Base-by-base conservation (phyloP, 2,113 vertebrate genomes). In the Elephas maximus region DNA sequence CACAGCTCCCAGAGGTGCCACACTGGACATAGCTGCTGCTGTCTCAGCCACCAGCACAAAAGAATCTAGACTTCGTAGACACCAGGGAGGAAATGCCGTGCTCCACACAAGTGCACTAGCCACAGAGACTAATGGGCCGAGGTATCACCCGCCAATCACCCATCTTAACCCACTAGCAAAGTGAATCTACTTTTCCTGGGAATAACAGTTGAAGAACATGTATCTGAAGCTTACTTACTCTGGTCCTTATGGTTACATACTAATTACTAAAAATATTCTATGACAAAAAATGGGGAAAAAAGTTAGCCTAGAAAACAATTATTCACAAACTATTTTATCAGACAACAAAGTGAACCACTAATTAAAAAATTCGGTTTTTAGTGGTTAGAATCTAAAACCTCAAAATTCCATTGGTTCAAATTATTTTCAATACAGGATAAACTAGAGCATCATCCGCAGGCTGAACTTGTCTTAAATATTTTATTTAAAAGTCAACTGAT, bases 341-440 rank as follows among this genome's bases (percentile, higher is more conserved):
- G 85, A 77, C 15, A 81, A 67, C 57, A 91, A 90, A 95, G 96
- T 45, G 17, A 95, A 86, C 41, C 26, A 37, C 76, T 88, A 57
- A 91, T 71, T 88, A 71, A 73, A 94, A 97, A 88, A 69, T 21
- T 77, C 86, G 62, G 45, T 96, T 96, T 97, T 86, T 88, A 85
- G 11, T 45, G 48, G 88, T 71, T 26, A 92, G 48, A 76, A 26
- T 76, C 53, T 65, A n/a, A 95, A 94, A 73, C 78, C 76, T 76
- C n/a, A 63, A 83, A 86, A 91, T 77, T 28, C 53, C 30, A 57
- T 26, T 82, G 33, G 23, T 73, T 90, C 63, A 4, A 74, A 60
- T 80, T 80, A 60, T 93, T 90, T 96, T 65, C 92, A 37, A 60
- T 53, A 65, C 1, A 48, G 71, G 44, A 86, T 53, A 21, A 79